Evolutionary conservation across 2,113 vertebrate genomes (phyloP).

Genomic region (Oreochromis tanganicae): DNA sequence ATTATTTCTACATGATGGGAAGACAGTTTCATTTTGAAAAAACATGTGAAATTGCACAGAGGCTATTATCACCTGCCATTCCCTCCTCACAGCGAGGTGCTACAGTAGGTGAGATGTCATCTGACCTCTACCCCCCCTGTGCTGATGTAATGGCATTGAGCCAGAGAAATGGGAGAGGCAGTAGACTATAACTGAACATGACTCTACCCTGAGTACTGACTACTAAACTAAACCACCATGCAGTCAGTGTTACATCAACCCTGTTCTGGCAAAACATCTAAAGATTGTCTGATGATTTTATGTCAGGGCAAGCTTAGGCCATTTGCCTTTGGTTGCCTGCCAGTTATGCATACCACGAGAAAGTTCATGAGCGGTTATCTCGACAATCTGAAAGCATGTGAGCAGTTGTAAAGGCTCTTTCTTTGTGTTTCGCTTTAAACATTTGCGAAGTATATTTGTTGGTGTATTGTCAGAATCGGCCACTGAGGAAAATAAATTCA

Average conservation of each 20-base stretch:
- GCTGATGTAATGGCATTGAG: slow-evolving; percentile 36
- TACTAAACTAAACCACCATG: slow-evolving; percentile 33
- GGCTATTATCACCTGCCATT: slow-evolving; percentile 12
- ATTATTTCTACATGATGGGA: not conserved
- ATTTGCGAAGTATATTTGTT: slow-evolving; percentile 8
- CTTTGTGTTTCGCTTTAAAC: not conserved
- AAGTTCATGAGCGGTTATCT: not conserved
- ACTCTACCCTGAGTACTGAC: slow-evolving; percentile 27
- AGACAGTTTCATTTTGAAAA: not conserved
- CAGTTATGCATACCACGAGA: not conserved
- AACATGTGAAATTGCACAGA: not conserved
- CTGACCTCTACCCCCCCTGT: slow-evolving; percentile 40
- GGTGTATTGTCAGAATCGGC: slow-evolving; percentile 9
- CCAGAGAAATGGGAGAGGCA: slow-evolving; percentile 42
- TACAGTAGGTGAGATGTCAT: slow-evolving; percentile 40
- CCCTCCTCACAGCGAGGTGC: slow-evolving; percentile 8
- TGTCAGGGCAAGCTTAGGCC: slow-evolving; percentile 23
- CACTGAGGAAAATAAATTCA: slow-evolving; percentile 21
- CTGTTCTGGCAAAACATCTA: slow-evolving; percentile 18
- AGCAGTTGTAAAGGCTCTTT: not conserved
- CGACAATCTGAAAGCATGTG: not conserved
- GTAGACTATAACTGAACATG: slow-evolving; percentile 48
- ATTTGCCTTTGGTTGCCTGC: slow-evolving; percentile 1
- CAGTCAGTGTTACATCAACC: not conserved
- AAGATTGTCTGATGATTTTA: slow-evolving; percentile 23